Evolutionary conservation across 2,888 invertebrate species (phyloP).

Genomic region (Caradrina clavipalpis): DNA sequence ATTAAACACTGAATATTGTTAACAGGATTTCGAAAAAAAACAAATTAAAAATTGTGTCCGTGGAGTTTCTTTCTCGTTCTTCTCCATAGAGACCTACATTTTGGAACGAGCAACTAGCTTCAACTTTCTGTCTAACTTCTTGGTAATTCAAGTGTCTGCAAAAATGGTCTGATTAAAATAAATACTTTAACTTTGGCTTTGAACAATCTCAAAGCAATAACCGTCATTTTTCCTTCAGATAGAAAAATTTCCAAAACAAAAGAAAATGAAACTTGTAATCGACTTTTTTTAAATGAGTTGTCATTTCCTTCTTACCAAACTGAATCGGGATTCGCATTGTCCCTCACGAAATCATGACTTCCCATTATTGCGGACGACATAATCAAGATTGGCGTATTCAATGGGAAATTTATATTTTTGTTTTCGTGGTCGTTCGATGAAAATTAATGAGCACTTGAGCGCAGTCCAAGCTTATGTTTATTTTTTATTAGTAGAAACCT

Average conservation of each 20-base stretch:
- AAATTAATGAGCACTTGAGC: constrained; percentile 25
- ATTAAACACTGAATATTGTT: no score
- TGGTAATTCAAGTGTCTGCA: no score
- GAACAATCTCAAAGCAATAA: not conserved
- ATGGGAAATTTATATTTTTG: constrained; percentile 44
- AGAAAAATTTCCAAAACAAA: not conserved
- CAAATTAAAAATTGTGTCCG: no score
- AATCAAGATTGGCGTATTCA: constrained; percentile 49
- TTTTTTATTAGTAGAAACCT: not conserved
- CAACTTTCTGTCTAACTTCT: no score
- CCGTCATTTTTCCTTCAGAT: not conserved
- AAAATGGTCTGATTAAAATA: no score
- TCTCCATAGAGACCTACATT: no score
- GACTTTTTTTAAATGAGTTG: constrained; percentile 19
- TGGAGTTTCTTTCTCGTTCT: no score
- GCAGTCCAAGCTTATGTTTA: constrained; percentile 4
- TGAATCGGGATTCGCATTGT: constrained; percentile 33
- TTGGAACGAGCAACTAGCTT: no score
- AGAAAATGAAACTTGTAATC: constrained; percentile 16
- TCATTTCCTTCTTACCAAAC: constrained; percentile 20
- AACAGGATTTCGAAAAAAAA: no score
- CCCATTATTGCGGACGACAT: constrained; percentile 35
- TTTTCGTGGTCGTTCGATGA: constrained; percentile 28
- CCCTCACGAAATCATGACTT: constrained; percentile 26
- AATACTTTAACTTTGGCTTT: no score